These are phyloP conservation scores for Trachemys scripta DNA, from an alignment of 2,113 vertebrate species.

Conservation along the genomic window DNA sequence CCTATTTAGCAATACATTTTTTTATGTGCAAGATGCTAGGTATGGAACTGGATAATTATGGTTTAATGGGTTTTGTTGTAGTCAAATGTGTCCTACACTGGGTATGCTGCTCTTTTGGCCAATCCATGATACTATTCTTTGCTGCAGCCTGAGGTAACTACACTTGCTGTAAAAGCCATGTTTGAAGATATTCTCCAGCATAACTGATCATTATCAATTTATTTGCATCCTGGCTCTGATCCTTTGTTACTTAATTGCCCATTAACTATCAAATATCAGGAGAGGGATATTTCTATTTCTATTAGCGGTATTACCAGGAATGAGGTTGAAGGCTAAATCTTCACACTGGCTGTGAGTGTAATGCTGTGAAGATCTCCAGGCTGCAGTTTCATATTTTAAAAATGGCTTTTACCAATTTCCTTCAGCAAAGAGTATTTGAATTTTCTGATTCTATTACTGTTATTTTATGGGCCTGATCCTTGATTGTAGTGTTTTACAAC, in stretches of 20 bases:
- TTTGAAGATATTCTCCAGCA: neutral
- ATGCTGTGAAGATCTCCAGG: neutral
- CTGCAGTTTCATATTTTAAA: neutral
- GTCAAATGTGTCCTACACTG: neutral
- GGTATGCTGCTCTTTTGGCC: neutral
- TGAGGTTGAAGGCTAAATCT: neutral
- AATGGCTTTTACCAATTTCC: neutral
- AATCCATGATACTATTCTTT: neutral
- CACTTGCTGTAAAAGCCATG: neutral
- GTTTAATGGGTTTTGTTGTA: neutral
- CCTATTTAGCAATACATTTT: neutral
- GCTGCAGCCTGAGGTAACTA: neutral
- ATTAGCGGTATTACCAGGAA: neutral
- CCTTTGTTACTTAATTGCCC: neutral
- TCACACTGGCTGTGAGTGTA: neutral
- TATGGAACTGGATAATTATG: neutral
- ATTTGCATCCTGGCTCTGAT: neutral
- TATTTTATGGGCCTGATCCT: neutral
- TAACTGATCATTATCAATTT: neutral
- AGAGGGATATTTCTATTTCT: neutral
- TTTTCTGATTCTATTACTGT: neutral
- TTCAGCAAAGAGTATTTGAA: neutral
- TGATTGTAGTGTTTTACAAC: fast-evolving
- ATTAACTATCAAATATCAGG: neutral
- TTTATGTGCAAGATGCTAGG: neutral